A percentile compares a stretch with the other conserved stretches of the same genome.
Conservation (phyloP, 2,113 vertebrate genomes). For the Scalopus aquaticus region DNA sequence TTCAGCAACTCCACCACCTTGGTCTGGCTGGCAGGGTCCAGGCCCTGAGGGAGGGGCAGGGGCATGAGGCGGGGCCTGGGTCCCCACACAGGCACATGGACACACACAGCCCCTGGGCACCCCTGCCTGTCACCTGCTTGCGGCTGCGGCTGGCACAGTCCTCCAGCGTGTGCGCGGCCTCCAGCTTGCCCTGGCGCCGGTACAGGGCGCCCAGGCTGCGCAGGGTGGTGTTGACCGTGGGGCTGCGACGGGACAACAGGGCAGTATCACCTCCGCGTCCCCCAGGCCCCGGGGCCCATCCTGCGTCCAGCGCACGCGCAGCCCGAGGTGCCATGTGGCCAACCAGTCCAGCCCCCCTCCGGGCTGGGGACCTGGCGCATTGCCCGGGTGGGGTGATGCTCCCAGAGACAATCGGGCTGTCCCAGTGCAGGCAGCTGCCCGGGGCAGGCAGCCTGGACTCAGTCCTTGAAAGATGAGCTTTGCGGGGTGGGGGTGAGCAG, state of each 20-base stretch:
- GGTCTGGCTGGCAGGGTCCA: constrained; percentile 92
- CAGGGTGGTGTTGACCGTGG: constrained; percentile 92
- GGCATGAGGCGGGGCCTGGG: neutral
- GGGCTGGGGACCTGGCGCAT: neutral
- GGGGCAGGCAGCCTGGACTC: neutral
- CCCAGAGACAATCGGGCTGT: neutral
- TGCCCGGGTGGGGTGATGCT: neutral
- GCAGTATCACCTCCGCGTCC: neutral
- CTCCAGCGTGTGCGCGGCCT: constrained; percentile 92
- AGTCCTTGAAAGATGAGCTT: neutral
- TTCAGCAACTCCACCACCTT: constrained; percentile 93
- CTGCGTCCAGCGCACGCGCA: neutral
- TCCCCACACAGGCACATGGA: neutral
- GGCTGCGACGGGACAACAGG: constrained; percentile 75
- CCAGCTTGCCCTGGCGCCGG: constrained; percentile 94
- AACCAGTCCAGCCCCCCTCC: neutral
- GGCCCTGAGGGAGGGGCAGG: constrained; percentile 82
- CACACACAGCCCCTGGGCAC: neutral
- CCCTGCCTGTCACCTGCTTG: constrained; percentile 86
- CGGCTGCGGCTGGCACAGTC: constrained; percentile 91
- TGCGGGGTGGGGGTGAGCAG: neutral
- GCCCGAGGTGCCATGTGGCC: neutral
- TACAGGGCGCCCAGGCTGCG: constrained; percentile 92
- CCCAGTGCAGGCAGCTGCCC: neutral
- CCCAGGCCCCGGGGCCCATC: neutral